A percentile compares a stretch with the other conserved stretches of the same genome.
phyloP scores from a whole-genome alignment of 2,797 vertebrate genomes.

The Odontamblyopus lacepedii region DNA sequence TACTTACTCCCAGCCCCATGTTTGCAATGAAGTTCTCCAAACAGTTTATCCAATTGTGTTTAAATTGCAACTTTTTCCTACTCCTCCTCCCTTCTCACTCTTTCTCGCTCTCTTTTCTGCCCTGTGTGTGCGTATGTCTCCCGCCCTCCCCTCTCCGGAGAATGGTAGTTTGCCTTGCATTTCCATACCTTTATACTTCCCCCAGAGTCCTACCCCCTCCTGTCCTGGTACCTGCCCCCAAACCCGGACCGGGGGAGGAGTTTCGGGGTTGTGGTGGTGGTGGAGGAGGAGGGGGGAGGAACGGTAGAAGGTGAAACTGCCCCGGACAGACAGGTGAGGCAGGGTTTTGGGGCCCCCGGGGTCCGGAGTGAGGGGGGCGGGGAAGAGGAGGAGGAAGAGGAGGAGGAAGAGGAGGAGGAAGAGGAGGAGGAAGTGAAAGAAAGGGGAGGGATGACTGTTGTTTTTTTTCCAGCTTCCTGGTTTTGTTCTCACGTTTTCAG shows the following conservation, averaged over 20 bases:
- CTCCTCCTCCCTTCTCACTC: conserved; percentile 55
- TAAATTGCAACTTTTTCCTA: conserved; percentile 66
- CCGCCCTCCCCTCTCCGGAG: conserved; percentile 62
- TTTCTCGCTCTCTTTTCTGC: conserved; percentile 28
- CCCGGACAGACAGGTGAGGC: conserved; percentile 50
- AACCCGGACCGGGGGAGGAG: conserved; percentile 50
- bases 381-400: conserved; percentile 2
- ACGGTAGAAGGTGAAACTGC: conserved; percentile 23
- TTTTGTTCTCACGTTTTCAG: conserved; percentile 36
- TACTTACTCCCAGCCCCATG: conserved; percentile 84
- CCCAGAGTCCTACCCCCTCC: conserved; percentile 1
- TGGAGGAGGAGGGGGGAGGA: not conserved
- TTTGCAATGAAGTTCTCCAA: conserved; percentile 59
- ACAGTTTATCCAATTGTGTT: conserved; percentile 67
- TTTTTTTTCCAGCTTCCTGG: conserved; percentile 46
- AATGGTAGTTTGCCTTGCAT: conserved; percentile 48
- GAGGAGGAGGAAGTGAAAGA: conserved; percentile 5
- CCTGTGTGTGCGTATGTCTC: conserved; percentile 39
- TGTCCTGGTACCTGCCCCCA: conserved; percentile 54
- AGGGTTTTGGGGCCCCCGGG: too few species aligned
- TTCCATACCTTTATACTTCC: conserved; percentile 70
- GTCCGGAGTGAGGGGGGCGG: conserved; percentile 8
- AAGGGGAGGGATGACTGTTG: conserved; percentile 23
- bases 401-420: conserved; percentile 8
- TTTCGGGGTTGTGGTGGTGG: not conserved